Evolutionary conservation across 2,113 vertebrate species (phyloP), one percentile per base, ranked within the genome.

Genomic region (Salvelinus fontinalis): DNA sequence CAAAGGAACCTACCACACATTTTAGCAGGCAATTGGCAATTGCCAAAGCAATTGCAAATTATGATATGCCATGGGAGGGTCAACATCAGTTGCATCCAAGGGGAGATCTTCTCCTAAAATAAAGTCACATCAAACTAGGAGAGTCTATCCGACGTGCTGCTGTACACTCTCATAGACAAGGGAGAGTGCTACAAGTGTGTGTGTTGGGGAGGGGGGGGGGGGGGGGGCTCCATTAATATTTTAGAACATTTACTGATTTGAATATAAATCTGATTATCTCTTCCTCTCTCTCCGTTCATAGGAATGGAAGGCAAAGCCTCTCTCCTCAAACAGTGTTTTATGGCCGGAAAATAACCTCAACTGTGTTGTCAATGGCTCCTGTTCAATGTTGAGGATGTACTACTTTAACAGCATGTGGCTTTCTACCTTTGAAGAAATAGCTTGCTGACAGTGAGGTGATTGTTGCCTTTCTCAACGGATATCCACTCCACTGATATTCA

Each of bases 61-160:
- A 82, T 62, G 80, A 75, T 81, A 71, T 70, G 67, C 76, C 77
- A 78, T 62, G 79, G 78, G 77, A 86, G 83, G 71, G 82, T 84
- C 84, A 86, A 82, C 84, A 86, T 69, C 74, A 82, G 84, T 74
- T 70, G 60, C 66, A 70, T 84, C 75, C 39, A 70, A 81, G 75
- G 86, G 81, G 74, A 82, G 79, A 87, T 86, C 85, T 84, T 82
- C 70, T 39, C 39, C 39, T 75, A 84, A 39, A 88, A 85, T 86
- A 71, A 85, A 85, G 83, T 83, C 77, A 76, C 68, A 80, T 82
- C 81, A 51, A 78, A 86, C 85, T 79, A 66, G 57, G 81, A 81
- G 59, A 51, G 59, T 81, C 22, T 22, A 64, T 24, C 79, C 73
- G 77, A 67, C 77, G 68, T 75, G 77, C 34, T 39, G 39, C 8